phyloP scores from a whole-genome alignment of 2,113 vertebrate species.

The Scytalopus superciliaris region DNA sequence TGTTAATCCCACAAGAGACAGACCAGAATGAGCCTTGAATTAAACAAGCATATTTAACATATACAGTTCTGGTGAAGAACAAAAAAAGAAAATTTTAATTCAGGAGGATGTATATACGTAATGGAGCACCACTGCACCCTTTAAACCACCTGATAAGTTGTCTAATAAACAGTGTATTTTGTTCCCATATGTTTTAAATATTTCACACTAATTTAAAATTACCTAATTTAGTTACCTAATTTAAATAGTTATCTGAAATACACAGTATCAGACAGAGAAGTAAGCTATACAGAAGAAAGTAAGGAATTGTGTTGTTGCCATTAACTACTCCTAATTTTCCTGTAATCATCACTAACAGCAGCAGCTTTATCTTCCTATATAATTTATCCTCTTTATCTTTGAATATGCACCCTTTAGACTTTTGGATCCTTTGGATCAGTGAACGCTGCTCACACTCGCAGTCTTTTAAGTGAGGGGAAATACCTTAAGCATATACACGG shows the following conservation, averaged over 20 bases:
- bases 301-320: background rate
- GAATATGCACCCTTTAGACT: background rate
- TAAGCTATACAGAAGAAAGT: background rate
- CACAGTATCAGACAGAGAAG: background rate
- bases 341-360: background rate
- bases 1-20: background rate
- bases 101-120: background rate
- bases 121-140: background rate
- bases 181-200: background rate
- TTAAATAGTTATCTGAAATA: background rate
- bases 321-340: background rate
- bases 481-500: background rate
- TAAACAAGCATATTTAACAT: background rate
- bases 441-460: fast-evolving
- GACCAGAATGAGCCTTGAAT: background rate
- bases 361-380: background rate
- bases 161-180: background rate
- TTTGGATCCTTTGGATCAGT: background rate
- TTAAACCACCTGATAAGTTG: background rate
- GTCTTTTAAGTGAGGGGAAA: background rate
- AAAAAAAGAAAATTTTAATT: background rate
- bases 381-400: background rate
- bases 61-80: background rate
- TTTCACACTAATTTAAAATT: background rate
- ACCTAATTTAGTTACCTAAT: background rate